Percentiles rank a stretch among this genome's conserved stretches.
phyloP scores from a whole-genome alignment of 2,888 invertebrate genomes.

The Pseudoips prasinana region DNA sequence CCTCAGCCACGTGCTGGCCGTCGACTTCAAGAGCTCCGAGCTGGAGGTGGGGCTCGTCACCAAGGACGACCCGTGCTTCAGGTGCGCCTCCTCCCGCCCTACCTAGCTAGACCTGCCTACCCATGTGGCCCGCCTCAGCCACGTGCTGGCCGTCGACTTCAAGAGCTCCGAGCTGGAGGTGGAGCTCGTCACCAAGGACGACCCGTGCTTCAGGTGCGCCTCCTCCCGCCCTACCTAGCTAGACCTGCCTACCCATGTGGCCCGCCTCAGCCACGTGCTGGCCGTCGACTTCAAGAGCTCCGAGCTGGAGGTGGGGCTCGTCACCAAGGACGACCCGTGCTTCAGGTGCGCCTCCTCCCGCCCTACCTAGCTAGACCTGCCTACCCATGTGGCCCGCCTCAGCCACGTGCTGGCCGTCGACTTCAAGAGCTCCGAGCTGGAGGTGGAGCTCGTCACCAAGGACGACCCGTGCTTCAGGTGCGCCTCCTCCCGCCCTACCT shows the following conservation, averaged over 20 bases:
- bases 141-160: conserved; percentile 97
- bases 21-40: conserved; percentile 98
- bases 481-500: conserved; percentile 23
- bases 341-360: conserved; percentile 89
- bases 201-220: conserved; percentile 89
- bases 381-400: conserved; percentile 95
- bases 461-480: conserved; percentile 90
- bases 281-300: conserved; percentile 98
- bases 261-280: conserved; percentile 95
- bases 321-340: conserved; percentile 89
- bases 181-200: conserved; percentile 92
- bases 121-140: conserved; percentile 96
- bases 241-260: no score
- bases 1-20: conserved; percentile 95
- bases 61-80: conserved; percentile 90
- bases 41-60: conserved; percentile 97
- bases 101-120: neutral
- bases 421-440: conserved; percentile 98
- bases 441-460: conserved; percentile 95
- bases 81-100: conserved; percentile 77
- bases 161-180: conserved; percentile 98
- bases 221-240: conserved; percentile 3
- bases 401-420: conserved; percentile 97
- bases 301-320: conserved; percentile 97
- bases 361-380: neutral